Evolutionary conservation across 1,140 invertebrate species (phyloP).

Genomic region (Lasioglossum albipes): DNA sequence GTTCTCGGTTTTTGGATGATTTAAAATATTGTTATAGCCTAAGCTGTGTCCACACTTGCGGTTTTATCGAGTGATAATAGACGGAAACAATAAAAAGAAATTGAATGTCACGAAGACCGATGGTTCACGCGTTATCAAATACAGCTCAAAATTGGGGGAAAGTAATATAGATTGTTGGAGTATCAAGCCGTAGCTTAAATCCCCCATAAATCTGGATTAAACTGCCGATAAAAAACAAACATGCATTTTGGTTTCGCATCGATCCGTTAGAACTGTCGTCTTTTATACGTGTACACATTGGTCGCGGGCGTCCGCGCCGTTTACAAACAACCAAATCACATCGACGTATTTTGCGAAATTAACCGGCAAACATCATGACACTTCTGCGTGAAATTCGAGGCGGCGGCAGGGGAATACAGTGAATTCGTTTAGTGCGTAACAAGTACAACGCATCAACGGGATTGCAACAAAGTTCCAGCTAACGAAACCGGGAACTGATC

Average conservation of each 20-base stretch:
- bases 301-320: no score
- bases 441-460: neutral
- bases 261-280: neutral
- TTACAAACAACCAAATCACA: neutral
- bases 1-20: no score
- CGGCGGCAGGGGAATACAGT: neutral
- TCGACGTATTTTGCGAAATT: neutral
- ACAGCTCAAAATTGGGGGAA: constrained; percentile 10
- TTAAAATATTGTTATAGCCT: no score
- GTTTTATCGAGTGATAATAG: neutral
- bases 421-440: constrained; percentile 9
- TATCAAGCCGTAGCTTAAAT: constrained; percentile 12
- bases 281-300: neutral
- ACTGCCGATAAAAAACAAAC: neutral
- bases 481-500: neutral
- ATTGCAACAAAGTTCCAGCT: neutral
- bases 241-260: neutral
- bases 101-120: neutral
- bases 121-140: neutral
- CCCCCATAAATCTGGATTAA: constrained; percentile 30
- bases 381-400: neutral
- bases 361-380: constrained; percentile 7
- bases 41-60: no score
- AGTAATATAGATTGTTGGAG: constrained; percentile 18
- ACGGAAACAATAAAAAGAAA: neutral